These are phyloP conservation scores for Nemurella pictetii DNA, from an alignment of 2,888 invertebrate genomes.

Conservation along the genomic window DNA sequence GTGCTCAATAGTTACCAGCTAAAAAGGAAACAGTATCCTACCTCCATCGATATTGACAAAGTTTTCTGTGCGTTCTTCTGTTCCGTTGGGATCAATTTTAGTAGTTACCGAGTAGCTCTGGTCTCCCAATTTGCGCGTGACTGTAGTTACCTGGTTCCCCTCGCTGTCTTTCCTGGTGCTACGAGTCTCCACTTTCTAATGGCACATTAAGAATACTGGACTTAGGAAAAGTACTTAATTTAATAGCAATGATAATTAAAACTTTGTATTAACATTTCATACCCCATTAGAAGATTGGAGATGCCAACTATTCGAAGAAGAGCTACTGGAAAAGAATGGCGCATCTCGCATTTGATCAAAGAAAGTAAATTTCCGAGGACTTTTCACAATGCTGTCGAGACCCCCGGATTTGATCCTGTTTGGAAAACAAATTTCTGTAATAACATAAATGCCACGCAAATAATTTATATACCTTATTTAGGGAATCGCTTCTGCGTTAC, in stretches of 20 bases:
- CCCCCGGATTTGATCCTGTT: background rate
- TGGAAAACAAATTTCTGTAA: background rate
- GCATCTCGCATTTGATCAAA: background rate
- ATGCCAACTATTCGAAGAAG: background rate
- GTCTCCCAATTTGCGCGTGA: constrained; percentile 51
- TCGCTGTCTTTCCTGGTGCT: constrained; percentile 59
- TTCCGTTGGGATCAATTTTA: constrained; percentile 48
- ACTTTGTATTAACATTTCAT: no score
- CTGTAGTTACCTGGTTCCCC: constrained; percentile 63
- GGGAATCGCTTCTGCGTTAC: constrained; percentile 51
- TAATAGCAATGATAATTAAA: background rate
- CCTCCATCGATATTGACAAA: constrained; percentile 49
- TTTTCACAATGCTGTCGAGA: background rate
- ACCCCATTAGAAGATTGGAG: background rate
- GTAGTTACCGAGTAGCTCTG: constrained; percentile 49
- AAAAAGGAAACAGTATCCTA: no score
- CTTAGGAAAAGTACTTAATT: background rate
- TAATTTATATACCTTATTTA: no score
- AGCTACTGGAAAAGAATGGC: background rate
- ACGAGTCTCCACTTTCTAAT: constrained; percentile 57
- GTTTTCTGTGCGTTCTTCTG: constrained; percentile 49
- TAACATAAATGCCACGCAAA: no score
- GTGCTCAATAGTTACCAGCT: no score
- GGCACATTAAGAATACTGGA: background rate
- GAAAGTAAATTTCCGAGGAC: background rate